A percentile compares a stretch with the other conserved stretches of the same genome.
Evolutionary conservation across 2,113 vertebrate genomes (phyloP).

Genomic region (Actinemys pallida): DNA sequence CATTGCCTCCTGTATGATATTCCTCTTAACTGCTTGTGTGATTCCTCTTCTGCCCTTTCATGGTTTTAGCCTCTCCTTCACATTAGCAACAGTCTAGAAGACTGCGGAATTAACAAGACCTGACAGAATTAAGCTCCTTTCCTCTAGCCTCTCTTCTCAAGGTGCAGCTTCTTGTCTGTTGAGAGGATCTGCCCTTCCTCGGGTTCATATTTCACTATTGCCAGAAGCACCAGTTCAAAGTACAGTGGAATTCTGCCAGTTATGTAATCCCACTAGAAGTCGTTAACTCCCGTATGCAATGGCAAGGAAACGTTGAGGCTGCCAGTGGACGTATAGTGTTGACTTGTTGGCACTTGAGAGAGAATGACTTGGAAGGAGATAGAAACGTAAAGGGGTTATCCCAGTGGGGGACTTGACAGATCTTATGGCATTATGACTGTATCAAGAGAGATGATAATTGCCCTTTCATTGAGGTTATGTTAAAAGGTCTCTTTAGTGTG

Average conservation of each 20-base stretch:
- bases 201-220: not conserved
- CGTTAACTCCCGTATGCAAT: not conserved
- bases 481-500: not conserved
- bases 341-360: not conserved
- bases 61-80: not conserved
- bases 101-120: not conserved
- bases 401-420: not conserved
- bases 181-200: not conserved
- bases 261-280: not conserved
- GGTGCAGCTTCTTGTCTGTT: not conserved
- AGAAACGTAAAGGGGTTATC: accelerated
- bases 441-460: not conserved
- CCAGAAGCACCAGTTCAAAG: not conserved
- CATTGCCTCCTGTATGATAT: not conserved
- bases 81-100: not conserved
- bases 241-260: accelerated
- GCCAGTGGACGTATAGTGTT: not conserved
- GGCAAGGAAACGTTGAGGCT: not conserved
- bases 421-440: accelerated
- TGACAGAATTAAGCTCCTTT: not conserved
- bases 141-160: not conserved
- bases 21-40: not conserved
- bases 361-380: not conserved
- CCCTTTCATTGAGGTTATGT: not conserved
- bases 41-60: not conserved